Percentiles rank a stretch among this genome's conserved stretches.
Evolutionary conservation across 2,888 invertebrate genomes (phyloP).

Genomic region (Drosophila percnosoma): DNA sequence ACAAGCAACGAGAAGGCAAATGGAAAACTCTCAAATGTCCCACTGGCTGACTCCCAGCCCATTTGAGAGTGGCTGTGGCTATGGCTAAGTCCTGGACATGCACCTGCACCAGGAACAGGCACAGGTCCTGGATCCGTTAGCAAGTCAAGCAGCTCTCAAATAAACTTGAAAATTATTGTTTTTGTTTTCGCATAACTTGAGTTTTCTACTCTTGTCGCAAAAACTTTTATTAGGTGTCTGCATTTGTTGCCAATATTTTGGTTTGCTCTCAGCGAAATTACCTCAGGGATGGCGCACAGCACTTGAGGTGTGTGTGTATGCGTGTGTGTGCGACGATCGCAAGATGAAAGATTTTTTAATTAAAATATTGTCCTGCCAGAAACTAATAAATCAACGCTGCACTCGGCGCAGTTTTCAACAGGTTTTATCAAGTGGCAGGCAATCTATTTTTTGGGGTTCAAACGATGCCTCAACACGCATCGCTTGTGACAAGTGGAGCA

Average conservation of each 20-base stretch:
- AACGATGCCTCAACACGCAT: slow-evolving; percentile 37
- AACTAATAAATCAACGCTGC: slow-evolving; percentile 70
- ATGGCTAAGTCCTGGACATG: neutral
- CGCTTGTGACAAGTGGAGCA: neutral
- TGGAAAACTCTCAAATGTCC: slow-evolving; percentile 74
- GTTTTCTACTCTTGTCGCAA: slow-evolving; percentile 69
- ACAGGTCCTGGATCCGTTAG: slow-evolving; percentile 6
- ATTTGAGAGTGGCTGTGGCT: slow-evolving; percentile 16
- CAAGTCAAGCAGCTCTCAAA: slow-evolving; percentile 41
- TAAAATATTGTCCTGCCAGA: slow-evolving; percentile 63
- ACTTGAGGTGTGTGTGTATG: neutral
- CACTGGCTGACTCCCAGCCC: slow-evolving; percentile 61
- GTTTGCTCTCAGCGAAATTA: slow-evolving; percentile 64
- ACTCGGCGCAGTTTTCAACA: slow-evolving; percentile 63
- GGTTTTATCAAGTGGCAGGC: slow-evolving; percentile 65
- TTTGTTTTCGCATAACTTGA: slow-evolving; percentile 78
- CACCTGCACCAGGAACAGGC: neutral
- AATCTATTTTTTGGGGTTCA: slow-evolving; percentile 25
- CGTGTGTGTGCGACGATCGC: slow-evolving; percentile 33
- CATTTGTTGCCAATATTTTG: slow-evolving; percentile 68
- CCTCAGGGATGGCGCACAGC: slow-evolving; percentile 55
- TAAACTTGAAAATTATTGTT: slow-evolving; percentile 78
- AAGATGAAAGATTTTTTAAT: slow-evolving; percentile 71
- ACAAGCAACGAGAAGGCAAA: slow-evolving; percentile 61
- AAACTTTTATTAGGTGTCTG: slow-evolving; percentile 81